Evolutionary conservation across 2,113 vertebrate genomes (phyloP), one percentile per base, ranked within the genome.

Genomic region (Indicator indicator): DNA sequence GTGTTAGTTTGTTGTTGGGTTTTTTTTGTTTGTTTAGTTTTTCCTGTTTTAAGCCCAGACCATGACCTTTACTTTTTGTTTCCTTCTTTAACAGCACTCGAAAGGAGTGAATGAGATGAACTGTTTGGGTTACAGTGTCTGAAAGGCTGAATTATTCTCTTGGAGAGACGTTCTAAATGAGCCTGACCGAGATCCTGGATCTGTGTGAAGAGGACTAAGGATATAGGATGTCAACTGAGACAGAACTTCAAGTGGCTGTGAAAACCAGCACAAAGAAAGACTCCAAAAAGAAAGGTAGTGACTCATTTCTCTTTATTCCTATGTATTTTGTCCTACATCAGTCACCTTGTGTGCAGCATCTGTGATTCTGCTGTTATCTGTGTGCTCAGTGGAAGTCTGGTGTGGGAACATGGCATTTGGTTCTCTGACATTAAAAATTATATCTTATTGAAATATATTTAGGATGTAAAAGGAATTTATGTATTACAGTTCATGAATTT

Each of bases 201-300:
- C 98, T 98, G 98, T 98, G 98, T 98, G 98, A 99, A 98, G 98
- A 98, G 97, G 98, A 98, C 98, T 98, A 98, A 98, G 98, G 98
- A 99, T 98, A 98, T 98, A 99, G 98, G 98, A 99, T 99, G 99
- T 99, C 99, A 99, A 99, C 99, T 98, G 99, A 99, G 99, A 98
- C 99, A 97, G 99, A 99, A 98, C 99, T 99, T 97, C 99, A 99
- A 98, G 98, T 98, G 98, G 99, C 99, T 98, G 98, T 99, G 98
- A 99, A 99, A 99, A 99, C 99, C 98, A 98, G 99, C 98, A 96
- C 99, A 98, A 99, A 99, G 98, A 99, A 99, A 98, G 99, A 99
- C 98, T 99, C 99, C 97, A 99, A 97, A 98, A 99, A 99, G 98
- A 99, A 99, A 99, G 99, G 99, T 99, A 98, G 70, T 93, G 82